phyloP scores from a whole-genome alignment of 2,113 vertebrate genomes.

The Gasterosteus aculeatus region DNA sequence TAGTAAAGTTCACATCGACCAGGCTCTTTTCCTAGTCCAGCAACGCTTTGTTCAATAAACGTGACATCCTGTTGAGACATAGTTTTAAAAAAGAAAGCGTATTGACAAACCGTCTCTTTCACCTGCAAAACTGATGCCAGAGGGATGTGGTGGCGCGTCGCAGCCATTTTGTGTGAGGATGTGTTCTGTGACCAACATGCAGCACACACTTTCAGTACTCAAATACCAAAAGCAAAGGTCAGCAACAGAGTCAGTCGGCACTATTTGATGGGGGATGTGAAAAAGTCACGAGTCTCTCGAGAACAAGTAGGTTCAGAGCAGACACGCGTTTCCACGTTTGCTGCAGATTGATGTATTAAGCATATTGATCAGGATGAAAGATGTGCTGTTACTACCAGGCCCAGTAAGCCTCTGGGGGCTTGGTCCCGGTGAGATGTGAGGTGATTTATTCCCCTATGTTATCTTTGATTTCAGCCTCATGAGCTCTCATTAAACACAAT shows the following conservation, averaged over 20 bases:
- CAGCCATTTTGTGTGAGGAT: background rate
- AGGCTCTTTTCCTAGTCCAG: too few species aligned
- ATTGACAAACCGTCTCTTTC: background rate
- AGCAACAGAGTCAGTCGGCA: background rate
- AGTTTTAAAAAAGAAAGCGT: background rate
- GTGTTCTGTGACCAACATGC: background rate
- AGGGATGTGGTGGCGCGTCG: background rate
- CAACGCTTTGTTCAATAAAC: background rate
- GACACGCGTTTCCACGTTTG: background rate
- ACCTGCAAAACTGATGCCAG: background rate
- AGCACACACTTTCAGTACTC: background rate
- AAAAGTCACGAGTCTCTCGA: background rate
- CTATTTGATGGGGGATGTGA: background rate
- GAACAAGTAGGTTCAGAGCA: background rate
- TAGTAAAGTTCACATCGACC: too few species aligned
- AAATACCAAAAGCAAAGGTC: background rate
- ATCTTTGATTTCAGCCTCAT: slow-evolving; percentile 37
- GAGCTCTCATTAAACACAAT: slow-evolving; percentile 37
- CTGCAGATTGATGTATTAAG: slow-evolving; percentile 10
- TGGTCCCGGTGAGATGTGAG: slow-evolving; percentile 32
- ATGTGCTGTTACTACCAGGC: slow-evolving; percentile 28
- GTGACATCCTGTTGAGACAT: background rate
- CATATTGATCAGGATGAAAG: slow-evolving; percentile 17
- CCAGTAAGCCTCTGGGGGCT: slow-evolving; percentile 25
- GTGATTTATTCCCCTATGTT: slow-evolving; percentile 30